Base-by-base conservation (phyloP, 30 jellyfish, hydroid and myxozoan species). In the Aurelia aurita complex sp. Pacific region DNA sequence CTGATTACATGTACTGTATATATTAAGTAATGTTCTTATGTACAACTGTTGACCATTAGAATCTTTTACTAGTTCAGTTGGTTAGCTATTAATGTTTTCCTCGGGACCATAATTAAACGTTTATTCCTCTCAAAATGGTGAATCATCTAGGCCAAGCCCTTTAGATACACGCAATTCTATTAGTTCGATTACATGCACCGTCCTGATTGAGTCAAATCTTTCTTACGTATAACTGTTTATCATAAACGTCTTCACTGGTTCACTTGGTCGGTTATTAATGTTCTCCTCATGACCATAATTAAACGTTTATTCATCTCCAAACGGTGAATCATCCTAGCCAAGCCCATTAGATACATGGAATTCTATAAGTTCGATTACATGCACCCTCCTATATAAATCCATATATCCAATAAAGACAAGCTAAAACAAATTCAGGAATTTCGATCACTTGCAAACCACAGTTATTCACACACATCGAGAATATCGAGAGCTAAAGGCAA, bases 401-500 rank as follows among this genome's bases (percentile, higher is more conserved):
- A 15, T 10, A 62, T 77, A 77, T 77, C 88, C 88, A 77, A 77
- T 77, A 77, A 29, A 38, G 23, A 11, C 46, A 60, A n/a, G 65
- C 15, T 70, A 77, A 64, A 57, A 42, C 69, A 77, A 70, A 77
- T 77, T 77, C 65, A 61, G 32, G 29, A 79, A 77, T 61, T 77
- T 42, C 54, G 46, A 63, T 63, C 40, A 77, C 7, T 64, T 43
- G 69, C 40, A 77, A 63, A 77, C 88, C 88, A 46, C 88, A 77
- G 77, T 38, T 77, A 64, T 77, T 77, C 79, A 62, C 88, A 63
- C 79, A 77, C 88, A 77, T 64, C 78, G 59, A 36, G 65, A 77
- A 16, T 32, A 68, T 57, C 46, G 52, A n/a, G 54, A 50, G 77
- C 57, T 15, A 40, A 77, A 66, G 88, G 65, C 53, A 43, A 77